Evolutionary conservation across 2,888 invertebrate genomes (phyloP).

Genomic region (Ennomos fuscantarius): DNA sequence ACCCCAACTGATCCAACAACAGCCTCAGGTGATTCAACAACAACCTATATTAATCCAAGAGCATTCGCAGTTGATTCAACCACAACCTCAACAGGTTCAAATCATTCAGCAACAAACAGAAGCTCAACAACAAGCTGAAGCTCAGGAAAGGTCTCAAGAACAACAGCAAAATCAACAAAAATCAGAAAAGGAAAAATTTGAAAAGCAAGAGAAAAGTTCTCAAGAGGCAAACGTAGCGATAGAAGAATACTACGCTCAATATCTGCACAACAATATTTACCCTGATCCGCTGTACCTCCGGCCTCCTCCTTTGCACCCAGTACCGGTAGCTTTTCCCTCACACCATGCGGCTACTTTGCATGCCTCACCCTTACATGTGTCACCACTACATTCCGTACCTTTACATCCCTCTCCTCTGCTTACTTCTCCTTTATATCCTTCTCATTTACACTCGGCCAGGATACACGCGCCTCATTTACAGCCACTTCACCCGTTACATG

Average conservation of each 20-base stretch:
- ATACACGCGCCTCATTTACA: conserved; percentile 3
- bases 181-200: conserved; percentile 16
- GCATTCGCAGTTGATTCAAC: conserved; percentile 9
- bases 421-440: conserved; percentile 1
- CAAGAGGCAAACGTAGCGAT: conserved; percentile 3
- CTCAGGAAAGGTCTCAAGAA: conserved; percentile 6
- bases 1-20: neutral
- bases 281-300: conserved; percentile 10
- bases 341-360: conserved; percentile 1
- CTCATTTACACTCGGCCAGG: conserved; percentile 5
- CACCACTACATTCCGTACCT: conserved; percentile 10
- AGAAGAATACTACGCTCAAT: conserved; percentile 16
- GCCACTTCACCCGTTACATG: neutral
- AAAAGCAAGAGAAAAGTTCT: conserved; percentile 10
- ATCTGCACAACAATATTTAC: conserved; percentile 19
- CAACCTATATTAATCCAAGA: neutral
- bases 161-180: conserved; percentile 9
- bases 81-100: conserved; percentile 4
- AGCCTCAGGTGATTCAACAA: neutral
- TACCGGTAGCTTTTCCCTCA: conserved; percentile 21
- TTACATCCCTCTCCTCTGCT: conserved; percentile 18
- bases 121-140: conserved; percentile 6
- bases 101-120: conserved; percentile 2
- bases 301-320: conserved; percentile 14
- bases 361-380: conserved; percentile 9